Evolutionary conservation across 2,797 vertebrate species (phyloP).

Genomic region (Arctocebus calabarensis): DNA sequence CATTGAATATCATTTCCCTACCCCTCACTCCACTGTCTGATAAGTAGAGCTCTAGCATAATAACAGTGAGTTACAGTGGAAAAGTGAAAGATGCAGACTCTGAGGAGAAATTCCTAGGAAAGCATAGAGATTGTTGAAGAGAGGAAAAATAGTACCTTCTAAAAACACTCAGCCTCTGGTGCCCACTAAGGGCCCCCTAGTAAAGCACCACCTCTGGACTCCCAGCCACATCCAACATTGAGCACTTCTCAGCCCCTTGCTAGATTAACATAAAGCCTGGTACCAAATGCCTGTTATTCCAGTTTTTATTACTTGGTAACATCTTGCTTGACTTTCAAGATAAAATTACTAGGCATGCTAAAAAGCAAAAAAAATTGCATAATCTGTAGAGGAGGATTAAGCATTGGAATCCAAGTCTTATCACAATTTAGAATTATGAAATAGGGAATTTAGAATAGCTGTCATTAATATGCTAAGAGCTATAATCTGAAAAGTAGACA

Average conservation of each 20-base stretch:
- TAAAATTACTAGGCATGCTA: neutral
- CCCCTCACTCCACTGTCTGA: neutral
- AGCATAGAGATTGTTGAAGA: neutral
- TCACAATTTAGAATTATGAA: neutral
- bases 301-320: neutral
- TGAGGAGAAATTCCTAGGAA: neutral
- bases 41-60: neutral
- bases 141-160: neutral
- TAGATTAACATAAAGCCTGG: neutral
- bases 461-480: neutral
- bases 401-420: neutral
- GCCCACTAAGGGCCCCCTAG: too few species aligned
- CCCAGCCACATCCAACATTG: neutral
- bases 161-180: neutral
- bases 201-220: neutral
- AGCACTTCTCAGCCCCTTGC: neutral
- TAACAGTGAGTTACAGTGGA: neutral
- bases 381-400: neutral
- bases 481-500: neutral
- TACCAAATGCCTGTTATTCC: neutral
- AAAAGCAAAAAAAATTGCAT: neutral
- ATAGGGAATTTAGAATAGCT: neutral
- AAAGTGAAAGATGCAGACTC: neutral
- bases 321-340: neutral
- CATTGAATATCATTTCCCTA: neutral